Conservation (phyloP, 2,888 invertebrate genomes). For the Phyllotreta cruciferae region DNA sequence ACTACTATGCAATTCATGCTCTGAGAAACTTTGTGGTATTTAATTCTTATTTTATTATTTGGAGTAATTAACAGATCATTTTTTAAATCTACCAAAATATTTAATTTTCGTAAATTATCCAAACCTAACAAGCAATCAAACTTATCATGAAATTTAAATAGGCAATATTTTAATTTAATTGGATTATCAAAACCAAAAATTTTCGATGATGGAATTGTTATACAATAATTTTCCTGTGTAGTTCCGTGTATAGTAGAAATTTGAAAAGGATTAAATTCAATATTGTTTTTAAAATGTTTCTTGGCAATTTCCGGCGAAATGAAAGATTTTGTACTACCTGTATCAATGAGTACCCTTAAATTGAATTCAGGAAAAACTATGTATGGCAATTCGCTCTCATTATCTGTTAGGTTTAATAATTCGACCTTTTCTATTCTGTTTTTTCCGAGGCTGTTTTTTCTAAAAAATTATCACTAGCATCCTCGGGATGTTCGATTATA, state of each 20-base stretch:
- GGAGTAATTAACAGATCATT: background rate
- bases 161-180: conserved; percentile 1
- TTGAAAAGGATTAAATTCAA: conserved; percentile 4
- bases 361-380: conserved; percentile 21
- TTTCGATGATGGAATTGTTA: conserved; percentile 1
- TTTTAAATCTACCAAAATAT: background rate
- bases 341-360: conserved; percentile 19
- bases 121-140: background rate
- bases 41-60: no score
- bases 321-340: conserved; percentile 23
- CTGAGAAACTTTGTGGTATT: no score
- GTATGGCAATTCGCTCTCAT: conserved; percentile 27
- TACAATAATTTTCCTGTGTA: background rate
- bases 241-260: background rate
- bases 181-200: conserved; percentile 5
- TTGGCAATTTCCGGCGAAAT: conserved; percentile 19
- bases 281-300: conserved; percentile 20
- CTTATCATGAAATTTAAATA: conserved; percentile 5
- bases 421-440: no score
- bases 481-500: conserved; percentile 3
- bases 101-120: conserved; percentile 2
- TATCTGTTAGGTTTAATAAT: no score
- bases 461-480: conserved; percentile 23
- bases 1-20: background rate
- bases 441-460: conserved; percentile 16